Percentiles rank a stretch among this genome's conserved stretches.
Conservation (phyloP, 53 echinoderm and acorn worm genomes). For the Actinopyga echinites region DNA sequence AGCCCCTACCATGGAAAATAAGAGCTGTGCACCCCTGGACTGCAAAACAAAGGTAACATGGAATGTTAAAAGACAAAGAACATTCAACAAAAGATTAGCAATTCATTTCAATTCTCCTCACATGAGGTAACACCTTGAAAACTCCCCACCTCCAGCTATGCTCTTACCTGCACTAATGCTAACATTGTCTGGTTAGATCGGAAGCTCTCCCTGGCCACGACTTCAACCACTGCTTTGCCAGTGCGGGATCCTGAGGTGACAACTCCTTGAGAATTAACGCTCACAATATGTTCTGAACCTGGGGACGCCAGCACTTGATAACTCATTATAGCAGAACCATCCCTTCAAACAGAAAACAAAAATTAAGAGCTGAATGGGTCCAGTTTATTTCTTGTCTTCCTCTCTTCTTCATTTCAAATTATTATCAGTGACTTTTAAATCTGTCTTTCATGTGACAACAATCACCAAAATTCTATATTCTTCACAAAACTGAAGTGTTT, state of each 20-base stretch:
- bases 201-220: conserved; percentile 83
- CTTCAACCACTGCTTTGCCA: conserved; percentile 79
- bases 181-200: conserved; percentile 83
- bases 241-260: conserved; percentile 70
- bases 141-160: neutral
- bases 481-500: no score
- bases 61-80: no score
- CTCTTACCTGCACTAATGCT: conserved; percentile 12
- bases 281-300: conserved; percentile 58
- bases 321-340: conserved; percentile 87
- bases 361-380: no score
- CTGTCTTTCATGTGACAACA: neutral
- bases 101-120: no score
- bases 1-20: no score
- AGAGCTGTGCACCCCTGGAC: no score
- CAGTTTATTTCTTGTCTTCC: no score
- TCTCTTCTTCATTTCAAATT: neutral
- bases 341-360: conserved; percentile 43
- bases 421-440: no score
- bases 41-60: no score
- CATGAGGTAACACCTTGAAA: no score
- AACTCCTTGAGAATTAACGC: conserved; percentile 66
- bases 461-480: no score
- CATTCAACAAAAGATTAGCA: no score
- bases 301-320: conserved; percentile 61